phyloP scores from a whole-genome alignment of 2,888 invertebrate genomes.

The Dryadula phaetusa region DNA sequence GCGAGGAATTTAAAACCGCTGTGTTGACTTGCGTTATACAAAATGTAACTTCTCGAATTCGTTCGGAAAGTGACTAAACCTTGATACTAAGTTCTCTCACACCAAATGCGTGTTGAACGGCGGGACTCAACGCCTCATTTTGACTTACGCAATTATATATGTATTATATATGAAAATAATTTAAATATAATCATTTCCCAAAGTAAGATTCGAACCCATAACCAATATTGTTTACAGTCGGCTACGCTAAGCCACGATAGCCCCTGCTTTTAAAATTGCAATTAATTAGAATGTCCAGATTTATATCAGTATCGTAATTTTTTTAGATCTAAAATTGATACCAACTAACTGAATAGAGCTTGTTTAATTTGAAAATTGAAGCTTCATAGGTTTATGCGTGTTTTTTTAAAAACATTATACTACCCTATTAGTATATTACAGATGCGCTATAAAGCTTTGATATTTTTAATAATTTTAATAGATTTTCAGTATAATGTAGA shows the following conservation, averaged over 20 bases:
- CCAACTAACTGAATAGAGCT: background rate
- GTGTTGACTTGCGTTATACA: too few species aligned
- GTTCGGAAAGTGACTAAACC: too few species aligned
- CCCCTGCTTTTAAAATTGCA: background rate
- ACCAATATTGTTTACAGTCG: too few species aligned
- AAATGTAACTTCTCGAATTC: too few species aligned
- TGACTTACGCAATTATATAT: too few species aligned
- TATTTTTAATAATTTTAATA: background rate
- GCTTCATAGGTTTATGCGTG: background rate
- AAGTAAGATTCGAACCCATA: background rate
- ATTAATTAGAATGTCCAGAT: background rate
- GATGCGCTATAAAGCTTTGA: background rate
- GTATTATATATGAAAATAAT: too few species aligned
- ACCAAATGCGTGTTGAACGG: too few species aligned
- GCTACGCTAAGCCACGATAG: too few species aligned
- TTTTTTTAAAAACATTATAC: slow-evolving; percentile 12
- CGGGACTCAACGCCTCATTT: too few species aligned
- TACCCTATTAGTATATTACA: slow-evolving; percentile 8
- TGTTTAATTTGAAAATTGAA: slow-evolving; percentile 4
- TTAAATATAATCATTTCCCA: too few species aligned
- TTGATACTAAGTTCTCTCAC: too few species aligned
- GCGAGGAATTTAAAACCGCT: too few species aligned
- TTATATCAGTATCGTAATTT: background rate
- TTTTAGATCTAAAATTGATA: slow-evolving; percentile 1
- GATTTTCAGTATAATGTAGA: background rate